Evolutionary conservation across 2,113 vertebrate genomes (phyloP).

Genomic region (Gymnorhina tibicen): DNA sequence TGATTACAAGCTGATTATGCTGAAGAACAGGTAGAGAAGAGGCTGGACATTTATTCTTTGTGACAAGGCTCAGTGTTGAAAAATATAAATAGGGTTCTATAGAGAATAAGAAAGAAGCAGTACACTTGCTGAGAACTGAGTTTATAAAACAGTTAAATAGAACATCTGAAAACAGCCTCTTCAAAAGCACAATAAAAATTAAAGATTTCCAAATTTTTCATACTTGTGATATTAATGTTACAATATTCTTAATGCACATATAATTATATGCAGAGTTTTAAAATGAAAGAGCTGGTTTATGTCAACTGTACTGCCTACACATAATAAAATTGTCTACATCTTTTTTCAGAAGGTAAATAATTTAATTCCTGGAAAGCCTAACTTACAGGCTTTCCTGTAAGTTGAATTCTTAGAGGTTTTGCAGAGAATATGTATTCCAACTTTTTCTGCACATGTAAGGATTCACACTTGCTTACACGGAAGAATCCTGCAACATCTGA

Average conservation of each 20-base stretch:
- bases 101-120: slow-evolving; percentile 21
- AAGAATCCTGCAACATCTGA: background rate
- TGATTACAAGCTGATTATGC: slow-evolving; percentile 31
- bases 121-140: slow-evolving; percentile 15
- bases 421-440: background rate
- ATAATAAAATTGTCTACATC: background rate
- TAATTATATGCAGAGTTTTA: background rate
- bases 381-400: no score
- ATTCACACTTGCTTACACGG: background rate
- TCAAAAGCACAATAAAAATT: background rate
- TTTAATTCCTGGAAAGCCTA: background rate
- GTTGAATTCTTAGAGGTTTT: background rate
- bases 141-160: slow-evolving; percentile 33
- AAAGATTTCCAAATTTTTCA: background rate
- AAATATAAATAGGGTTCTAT: slow-evolving; percentile 7
- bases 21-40: slow-evolving; percentile 62
- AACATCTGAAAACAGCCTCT: slow-evolving; percentile 45
- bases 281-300: background rate
- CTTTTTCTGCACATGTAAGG: background rate
- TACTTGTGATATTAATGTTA: background rate
- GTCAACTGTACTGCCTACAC: background rate
- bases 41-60: background rate
- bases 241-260: background rate
- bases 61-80: slow-evolving; percentile 13
- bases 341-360: background rate